Evolutionary conservation across 64 coral and sea anemone genomes (phyloP).

Genomic region (Actinia equina): DNA sequence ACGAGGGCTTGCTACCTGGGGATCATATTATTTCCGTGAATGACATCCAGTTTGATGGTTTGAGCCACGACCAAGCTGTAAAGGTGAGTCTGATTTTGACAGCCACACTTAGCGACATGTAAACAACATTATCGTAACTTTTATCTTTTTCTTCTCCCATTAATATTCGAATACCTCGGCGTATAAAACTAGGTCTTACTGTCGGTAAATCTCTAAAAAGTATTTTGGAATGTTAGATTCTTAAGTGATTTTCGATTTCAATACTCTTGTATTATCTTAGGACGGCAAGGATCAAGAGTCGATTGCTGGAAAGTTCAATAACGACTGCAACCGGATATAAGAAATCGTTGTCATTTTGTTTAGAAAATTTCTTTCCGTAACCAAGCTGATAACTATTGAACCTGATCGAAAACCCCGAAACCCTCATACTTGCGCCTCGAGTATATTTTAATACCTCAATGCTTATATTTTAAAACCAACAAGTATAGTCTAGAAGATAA

Average conservation of each 20-base stretch:
- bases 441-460: not conserved
- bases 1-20: slow-evolving; percentile 71
- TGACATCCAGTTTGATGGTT: slow-evolving; percentile 66
- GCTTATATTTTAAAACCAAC: not conserved
- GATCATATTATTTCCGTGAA: slow-evolving; percentile 90
- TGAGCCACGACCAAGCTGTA: slow-evolving; percentile 84
- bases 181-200: too few species aligned
- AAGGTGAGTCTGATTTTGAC: slow-evolving; percentile 58
- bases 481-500: not conserved
- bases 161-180: too few species aligned
- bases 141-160: not conserved
- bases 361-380: not conserved
- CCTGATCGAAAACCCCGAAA: not conserved
- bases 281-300: not conserved
- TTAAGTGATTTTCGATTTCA: not conserved
- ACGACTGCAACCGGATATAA: not conserved
- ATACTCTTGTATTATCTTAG: not conserved
- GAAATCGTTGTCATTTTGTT: slow-evolving; percentile 1
- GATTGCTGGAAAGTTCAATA: not conserved
- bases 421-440: too few species aligned
- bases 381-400: not conserved
- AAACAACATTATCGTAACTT: not conserved
- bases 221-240: too few species aligned
- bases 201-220: too few species aligned
- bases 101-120: not conserved